Conservation (phyloP, 2,888 invertebrate species). For the Brassicogethes aeneus region DNA sequence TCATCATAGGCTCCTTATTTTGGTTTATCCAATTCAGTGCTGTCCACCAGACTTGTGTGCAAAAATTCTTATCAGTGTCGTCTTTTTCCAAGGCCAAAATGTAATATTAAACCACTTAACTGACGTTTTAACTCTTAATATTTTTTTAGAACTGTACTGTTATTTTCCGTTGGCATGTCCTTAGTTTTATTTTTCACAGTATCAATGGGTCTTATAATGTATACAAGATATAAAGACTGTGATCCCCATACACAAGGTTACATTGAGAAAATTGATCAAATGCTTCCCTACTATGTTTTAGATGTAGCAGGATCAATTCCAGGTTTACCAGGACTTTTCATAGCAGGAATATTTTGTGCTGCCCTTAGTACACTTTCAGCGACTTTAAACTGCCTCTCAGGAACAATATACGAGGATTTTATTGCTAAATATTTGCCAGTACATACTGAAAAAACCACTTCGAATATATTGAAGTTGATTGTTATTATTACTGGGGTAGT, state of each 20-base stretch:
- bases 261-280: conserved; percentile 46
- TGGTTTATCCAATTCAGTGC: conserved; percentile 39
- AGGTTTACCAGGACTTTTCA: conserved; percentile 63
- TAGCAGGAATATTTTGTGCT: conserved; percentile 65
- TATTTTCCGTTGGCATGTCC: background rate
- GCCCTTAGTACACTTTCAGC: conserved; percentile 37
- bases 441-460: conserved; percentile 57
- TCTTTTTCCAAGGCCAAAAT: conserved; percentile 45
- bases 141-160: background rate
- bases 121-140: background rate
- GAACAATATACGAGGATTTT: conserved; percentile 25
- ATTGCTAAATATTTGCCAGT: conserved; percentile 52
- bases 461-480: conserved; percentile 34
- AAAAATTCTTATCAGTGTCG: conserved; percentile 42
- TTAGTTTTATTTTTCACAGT: background rate
- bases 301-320: conserved; percentile 53
- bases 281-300: conserved; percentile 61
- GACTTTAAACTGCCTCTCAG: background rate
- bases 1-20: conserved; percentile 41
- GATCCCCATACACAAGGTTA: conserved; percentile 51
- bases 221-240: conserved; percentile 54
- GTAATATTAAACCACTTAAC: conserved; percentile 27
- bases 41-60: conserved; percentile 40
- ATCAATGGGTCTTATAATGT: conserved; percentile 41
- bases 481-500: conserved; percentile 53